Base-by-base conservation (phyloP, 2,888 invertebrate species). In the Gasteruption jaculator region DNA sequence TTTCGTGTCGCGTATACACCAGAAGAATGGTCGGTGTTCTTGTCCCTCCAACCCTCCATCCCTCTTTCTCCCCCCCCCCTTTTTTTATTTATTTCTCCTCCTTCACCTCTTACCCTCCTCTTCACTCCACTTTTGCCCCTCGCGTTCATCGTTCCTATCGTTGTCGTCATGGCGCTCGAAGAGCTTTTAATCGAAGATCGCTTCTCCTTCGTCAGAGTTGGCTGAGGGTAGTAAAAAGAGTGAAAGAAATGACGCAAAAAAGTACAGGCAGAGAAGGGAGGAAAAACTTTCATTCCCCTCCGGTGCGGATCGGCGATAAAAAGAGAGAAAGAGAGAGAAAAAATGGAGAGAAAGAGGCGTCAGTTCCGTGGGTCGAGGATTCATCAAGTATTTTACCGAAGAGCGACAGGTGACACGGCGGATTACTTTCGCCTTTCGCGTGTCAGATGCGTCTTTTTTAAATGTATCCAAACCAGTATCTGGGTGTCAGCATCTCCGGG, bases 391-490 rank as follows among this genome's bases (percentile, higher is more conserved):
- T 48, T 49, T 55, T 46, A 32, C 34, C 45, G 45, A 36, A 44
- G 53, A 54, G 45, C 50, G 49, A 45, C 50, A 50, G 50, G 46
- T 58, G 57, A 57, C 58, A 50, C 46, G 48, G 41, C 43, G 52
- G 57, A 57, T 56, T 56, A 57, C 52, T 50, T 49, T 43, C 45
- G 38, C 50, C 49, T 52, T 50, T 45, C n/a, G n/a, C n/a, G n/a
- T n/a, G n/a, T n/a, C n/a, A n/a, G n/a, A n/a, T n/a, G n/a, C n/a
- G n/a, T n/a, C n/a, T n/a, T n/a, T n/a, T n/a, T n/a, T n/a, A n/a
- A n/a, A n/a, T n/a, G n/a, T n/a, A n/a, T n/a, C n/a, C n/a, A n/a
- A n/a, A n/a, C n/a, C n/a, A n/a, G n/a, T n/a, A n/a, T n/a, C n/a
- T n/a, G n/a, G n/a, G n/a, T n/a, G n/a, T n/a, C n/a, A n/a, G n/a